phyloP scores from a whole-genome alignment of 2,888 invertebrate species.

The Lordiphosa fenestrarum region DNA sequence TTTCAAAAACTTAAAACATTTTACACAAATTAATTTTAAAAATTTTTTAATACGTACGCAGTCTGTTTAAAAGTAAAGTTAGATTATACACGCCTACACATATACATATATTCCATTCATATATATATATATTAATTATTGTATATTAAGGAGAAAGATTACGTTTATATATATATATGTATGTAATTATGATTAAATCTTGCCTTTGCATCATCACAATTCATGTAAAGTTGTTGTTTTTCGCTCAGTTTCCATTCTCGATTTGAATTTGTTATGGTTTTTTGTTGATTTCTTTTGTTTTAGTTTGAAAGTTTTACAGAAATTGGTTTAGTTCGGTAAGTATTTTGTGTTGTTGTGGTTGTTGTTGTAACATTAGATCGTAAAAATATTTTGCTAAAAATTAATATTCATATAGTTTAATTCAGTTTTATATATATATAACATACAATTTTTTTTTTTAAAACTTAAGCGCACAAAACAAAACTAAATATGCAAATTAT shows the following conservation, averaged over 20 bases:
- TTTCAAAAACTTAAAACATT: constrained; percentile 73
- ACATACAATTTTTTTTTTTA: constrained; percentile 60
- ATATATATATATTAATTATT: constrained; percentile 34
- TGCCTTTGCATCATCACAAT: constrained; percentile 74
- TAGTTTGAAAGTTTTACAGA: constrained; percentile 32
- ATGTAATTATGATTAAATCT: constrained; percentile 72
- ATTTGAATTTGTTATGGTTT: constrained; percentile 27
- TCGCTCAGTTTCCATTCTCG: constrained; percentile 48
- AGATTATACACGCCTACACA: constrained; percentile 70
- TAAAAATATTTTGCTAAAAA: constrained; percentile 77
- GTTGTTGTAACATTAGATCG: constrained; percentile 43
- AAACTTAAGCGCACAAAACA: constrained; percentile 74
- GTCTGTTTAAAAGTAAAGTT: constrained; percentile 73
- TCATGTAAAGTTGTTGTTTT: constrained; percentile 64
- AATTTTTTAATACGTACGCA: constrained; percentile 73
- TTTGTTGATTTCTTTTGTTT: neutral
- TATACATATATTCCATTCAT: constrained; percentile 58
- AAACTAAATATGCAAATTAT: constrained; percentile 69
- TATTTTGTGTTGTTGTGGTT: constrained; percentile 26
- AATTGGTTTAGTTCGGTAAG: constrained; percentile 54
- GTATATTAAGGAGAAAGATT: constrained; percentile 31
- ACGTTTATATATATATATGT: constrained; percentile 39
- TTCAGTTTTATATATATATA: constrained; percentile 51
- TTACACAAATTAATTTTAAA: constrained; percentile 72
- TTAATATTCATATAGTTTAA: constrained; percentile 71